Percentiles rank a stretch among this genome's conserved stretches.
phyloP scores from a whole-genome alignment of 2,888 invertebrate species.

The Dolichopus griseipennis region DNA sequence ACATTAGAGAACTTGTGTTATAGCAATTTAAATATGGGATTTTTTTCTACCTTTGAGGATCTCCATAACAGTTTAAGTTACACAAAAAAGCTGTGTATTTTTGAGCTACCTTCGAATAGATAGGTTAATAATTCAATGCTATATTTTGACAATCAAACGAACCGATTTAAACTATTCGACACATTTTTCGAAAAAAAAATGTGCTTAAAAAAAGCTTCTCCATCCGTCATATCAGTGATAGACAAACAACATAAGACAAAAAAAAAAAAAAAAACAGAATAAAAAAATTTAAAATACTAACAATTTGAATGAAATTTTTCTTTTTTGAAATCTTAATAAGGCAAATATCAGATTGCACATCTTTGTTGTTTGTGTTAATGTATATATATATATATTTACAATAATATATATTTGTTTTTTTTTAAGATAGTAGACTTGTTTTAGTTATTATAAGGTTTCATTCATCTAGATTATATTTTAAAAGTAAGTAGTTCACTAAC shows the following conservation, averaged over 20 bases:
- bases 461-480: neutral
- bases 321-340: neutral
- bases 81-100: too few relatives aligned
- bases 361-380: neutral
- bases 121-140: too few relatives aligned
- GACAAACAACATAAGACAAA: too few relatives aligned
- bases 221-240: neutral
- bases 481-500: neutral
- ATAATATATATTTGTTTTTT: neutral
- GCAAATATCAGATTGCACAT: neutral
- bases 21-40: too few relatives aligned
- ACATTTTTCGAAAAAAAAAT: too few relatives aligned
- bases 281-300: neutral
- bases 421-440: conserved; percentile 1
- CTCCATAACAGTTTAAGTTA: too few relatives aligned
- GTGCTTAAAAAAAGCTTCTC: neutral
- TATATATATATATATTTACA: too few relatives aligned
- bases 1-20: too few relatives aligned
- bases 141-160: too few relatives aligned
- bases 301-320: neutral
- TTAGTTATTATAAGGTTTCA: conserved; percentile 3
- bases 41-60: too few relatives aligned
- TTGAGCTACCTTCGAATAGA: too few relatives aligned
- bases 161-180: too few relatives aligned
- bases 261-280: neutral